Base-by-base conservation (phyloP, 2,888 invertebrate species). In the Platerodrilus igneus region DNA sequence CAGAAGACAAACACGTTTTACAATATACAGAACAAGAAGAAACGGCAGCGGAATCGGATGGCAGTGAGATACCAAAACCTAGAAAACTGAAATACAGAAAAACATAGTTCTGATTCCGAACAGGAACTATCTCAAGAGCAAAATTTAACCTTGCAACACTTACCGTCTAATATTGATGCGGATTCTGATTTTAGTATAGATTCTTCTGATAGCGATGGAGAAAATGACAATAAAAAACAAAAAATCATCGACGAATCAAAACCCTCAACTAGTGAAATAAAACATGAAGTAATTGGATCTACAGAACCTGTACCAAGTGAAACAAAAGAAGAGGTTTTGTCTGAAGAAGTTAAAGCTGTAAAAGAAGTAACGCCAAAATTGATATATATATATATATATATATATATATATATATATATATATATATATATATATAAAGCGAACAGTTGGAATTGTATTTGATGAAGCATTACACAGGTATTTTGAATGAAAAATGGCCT, bases 401-500 rank as follows among this genome's bases (percentile, higher is more conserved):
- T 7, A 19, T 19, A 19, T 7, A 19, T 7, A 19, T 19, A 19
- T 19, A 7, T 7, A 7, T 19, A 19, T 5, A 19, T 7, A 81
- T 70, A 68, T 77, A 42, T 78, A 82, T 59, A 81, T 90, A 56
- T 90, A 88, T 87, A 79, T 81, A 57, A 91, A 91, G 59, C 74
- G 90, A 53, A 91, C 90, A 16, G 79, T 90, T 9, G 91, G 87
- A 4, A 76, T 75, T 31, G 75, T 79, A 2, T 86, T 83, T 65
- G 83, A 85, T 40, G 81, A 78, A 39, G 89, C 91, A 9, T 64
- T 87, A 17, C 75, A 80, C 56, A 75, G 85, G 56, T 89, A 86
- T 67, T 83, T 81, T 60, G 77, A 80, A 58, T 76, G 89, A 51
- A 86, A 86, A 68, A n/a, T n/a, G n/a, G n/a, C n/a, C n/a, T n/a